Evolutionary conservation across 2,797 vertebrate species (phyloP).

Genomic region (Prunella strophiata): DNA sequence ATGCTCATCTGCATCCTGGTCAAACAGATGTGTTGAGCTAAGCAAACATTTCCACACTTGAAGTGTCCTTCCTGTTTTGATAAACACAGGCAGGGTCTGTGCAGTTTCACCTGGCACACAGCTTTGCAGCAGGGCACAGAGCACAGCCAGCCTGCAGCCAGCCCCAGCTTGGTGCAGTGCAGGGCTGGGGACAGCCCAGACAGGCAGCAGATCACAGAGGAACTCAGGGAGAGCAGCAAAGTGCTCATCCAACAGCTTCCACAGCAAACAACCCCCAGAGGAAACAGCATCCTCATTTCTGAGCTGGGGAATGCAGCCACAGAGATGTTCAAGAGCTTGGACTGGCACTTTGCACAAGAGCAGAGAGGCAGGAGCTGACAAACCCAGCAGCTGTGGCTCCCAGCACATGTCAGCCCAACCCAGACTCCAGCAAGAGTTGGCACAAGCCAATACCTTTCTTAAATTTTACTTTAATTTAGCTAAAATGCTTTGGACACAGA

Average conservation of each 20-base stretch:
- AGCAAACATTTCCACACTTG: neutral
- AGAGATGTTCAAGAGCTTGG: neutral
- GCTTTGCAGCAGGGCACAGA: neutral
- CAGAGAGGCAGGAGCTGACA: neutral
- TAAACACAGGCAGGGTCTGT: neutral
- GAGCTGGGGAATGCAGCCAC: neutral
- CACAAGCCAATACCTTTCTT: neutral
- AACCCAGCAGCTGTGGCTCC: neutral
- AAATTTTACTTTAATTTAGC: conserved; percentile 63
- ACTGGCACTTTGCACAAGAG: neutral
- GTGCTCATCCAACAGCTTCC: neutral
- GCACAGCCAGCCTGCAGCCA: neutral
- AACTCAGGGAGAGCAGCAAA: rapidly evolving
- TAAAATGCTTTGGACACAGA: conserved; percentile 74
- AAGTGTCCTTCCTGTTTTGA: neutral
- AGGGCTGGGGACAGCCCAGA: neutral
- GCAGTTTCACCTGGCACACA: neutral
- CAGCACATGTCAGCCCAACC: neutral
- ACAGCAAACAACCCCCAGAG: neutral
- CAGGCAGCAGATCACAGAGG: neutral
- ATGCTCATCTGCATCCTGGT: rapidly evolving
- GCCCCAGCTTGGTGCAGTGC: neutral
- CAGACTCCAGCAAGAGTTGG: conserved; percentile 42
- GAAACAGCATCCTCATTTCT: neutral
- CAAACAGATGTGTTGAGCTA: rapidly evolving